Base-by-base conservation (phyloP, 2,113 vertebrate genomes). In the Perca fluviatilis region DNA sequence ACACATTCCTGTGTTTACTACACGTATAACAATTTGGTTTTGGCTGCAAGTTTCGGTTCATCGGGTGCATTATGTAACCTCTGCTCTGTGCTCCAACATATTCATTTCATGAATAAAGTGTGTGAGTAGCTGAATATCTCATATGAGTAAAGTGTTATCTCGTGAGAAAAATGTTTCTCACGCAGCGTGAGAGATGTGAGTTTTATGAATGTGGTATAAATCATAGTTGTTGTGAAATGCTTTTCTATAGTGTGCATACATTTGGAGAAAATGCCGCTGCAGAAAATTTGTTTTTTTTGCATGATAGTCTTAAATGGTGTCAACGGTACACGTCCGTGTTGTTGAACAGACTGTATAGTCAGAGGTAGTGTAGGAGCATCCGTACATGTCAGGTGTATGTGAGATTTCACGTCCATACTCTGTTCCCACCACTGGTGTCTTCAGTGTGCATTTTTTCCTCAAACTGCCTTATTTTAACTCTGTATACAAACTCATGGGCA, bases 351-450 rank as follows among this genome's bases (percentile, higher is more conserved):
- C 47, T 23, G 19, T 16, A 60, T 66, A 75, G 80, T 74, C 70
- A 74, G n/a, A 63, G 70, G 60, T 83, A 46, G 15, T 8, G 80
- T 62, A 68, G 58, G 71, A 82, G 54, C 51, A 74, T 74, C 46
- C 43, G 46, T 82, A 81, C 74, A 89, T 90, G 83, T 69, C 91
- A 75, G 67, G 50, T 65, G 60, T 72, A 19, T 92, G 93, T 88
- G 86, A 94, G 83, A 92, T 92, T 90, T 93, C 92, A 92, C 89
- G 5, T 88, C 77, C 40, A 10, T 15, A 23, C 88, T 91, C 75
- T 25, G 77, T 75, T 90, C 88, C 79, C 84, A 89, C 72, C 74
- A 54, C 76, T 64, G 64, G 14, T 72, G 46, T 74, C 79, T 66
- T 60, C 54, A 13, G 16, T 61, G 27, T 51, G 27, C 11, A 12